Evolutionary conservation across 2,888 invertebrate species (phyloP).

Genomic region (Sesia apiformis): DNA sequence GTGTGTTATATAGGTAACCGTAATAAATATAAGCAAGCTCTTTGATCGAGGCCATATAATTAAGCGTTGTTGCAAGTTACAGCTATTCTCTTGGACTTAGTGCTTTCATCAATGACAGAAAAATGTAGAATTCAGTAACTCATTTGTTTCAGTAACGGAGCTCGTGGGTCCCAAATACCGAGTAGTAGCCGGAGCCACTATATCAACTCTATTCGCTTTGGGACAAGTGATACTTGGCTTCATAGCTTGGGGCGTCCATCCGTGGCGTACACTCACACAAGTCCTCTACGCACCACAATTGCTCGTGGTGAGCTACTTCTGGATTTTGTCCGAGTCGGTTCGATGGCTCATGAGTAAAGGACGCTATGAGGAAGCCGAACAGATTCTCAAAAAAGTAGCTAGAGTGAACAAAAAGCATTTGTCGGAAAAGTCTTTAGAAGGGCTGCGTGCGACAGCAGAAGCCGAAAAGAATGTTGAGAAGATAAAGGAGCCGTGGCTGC

Average conservation of each 20-base stretch:
- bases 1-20: too few relatives aligned
- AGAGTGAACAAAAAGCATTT: slow-evolving; percentile 74
- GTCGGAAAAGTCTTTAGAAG: slow-evolving; percentile 67
- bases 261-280: slow-evolving; percentile 81
- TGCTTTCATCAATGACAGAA: too few relatives aligned
- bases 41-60: too few relatives aligned
- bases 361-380: slow-evolving; percentile 77
- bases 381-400: slow-evolving; percentile 77
- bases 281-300: slow-evolving; percentile 82
- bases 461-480: slow-evolving; percentile 36
- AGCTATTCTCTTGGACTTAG: too few relatives aligned
- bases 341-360: slow-evolving; percentile 85
- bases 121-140: not conserved
- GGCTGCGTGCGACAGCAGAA: slow-evolving; percentile 46
- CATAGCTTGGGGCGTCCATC: slow-evolving; percentile 79
- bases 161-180: slow-evolving; percentile 83
- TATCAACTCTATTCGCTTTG: slow-evolving; percentile 81
- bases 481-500: slow-evolving; percentile 46
- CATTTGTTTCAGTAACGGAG: slow-evolving; percentile 79
- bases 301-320: slow-evolving; percentile 79
- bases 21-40: too few relatives aligned
- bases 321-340: slow-evolving; percentile 83
- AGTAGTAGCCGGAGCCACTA: slow-evolving; percentile 82
- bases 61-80: too few relatives aligned
- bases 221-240: slow-evolving; percentile 83